Conservation (phyloP, 2,888 invertebrate genomes). For the Clostera curtula region DNA sequence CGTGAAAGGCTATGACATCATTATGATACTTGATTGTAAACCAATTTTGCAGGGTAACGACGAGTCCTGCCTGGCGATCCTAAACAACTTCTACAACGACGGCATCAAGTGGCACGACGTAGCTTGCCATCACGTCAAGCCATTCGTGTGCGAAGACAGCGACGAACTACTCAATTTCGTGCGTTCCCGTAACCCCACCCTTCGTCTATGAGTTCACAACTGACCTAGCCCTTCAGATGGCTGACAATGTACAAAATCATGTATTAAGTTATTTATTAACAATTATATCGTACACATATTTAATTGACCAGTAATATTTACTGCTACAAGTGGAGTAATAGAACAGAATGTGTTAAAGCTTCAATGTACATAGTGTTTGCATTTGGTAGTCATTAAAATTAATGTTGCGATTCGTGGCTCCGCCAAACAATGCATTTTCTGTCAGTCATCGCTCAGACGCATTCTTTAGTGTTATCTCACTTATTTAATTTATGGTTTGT, state of each 20-base stretch:
- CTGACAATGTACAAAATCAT: conserved; percentile 68
- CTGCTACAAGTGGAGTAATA: conserved; percentile 13
- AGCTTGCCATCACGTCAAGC: conserved; percentile 89
- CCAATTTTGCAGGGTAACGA: conserved; percentile 89
- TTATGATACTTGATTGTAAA: too few relatives aligned
- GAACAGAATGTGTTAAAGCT: too few relatives aligned
- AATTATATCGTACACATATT: conserved; percentile 22
- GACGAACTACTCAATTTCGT: conserved; percentile 93
- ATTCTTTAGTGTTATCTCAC: conserved; percentile 24
- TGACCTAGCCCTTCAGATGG: conserved; percentile 42
- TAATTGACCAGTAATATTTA: conserved; percentile 21
- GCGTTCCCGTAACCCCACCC: conserved; percentile 89
- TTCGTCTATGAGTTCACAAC: conserved; percentile 78
- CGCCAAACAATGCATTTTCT: conserved; percentile 10
- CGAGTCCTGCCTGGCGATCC: conserved; percentile 90
- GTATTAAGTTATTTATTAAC: conserved; percentile 68
- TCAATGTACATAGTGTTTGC: too few relatives aligned
- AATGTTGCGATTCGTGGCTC: too few relatives aligned
- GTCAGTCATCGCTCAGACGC: conserved; percentile 37
- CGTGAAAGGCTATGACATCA: too few relatives aligned
- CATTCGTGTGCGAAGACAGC: conserved; percentile 93
- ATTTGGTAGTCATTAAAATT: too few relatives aligned
- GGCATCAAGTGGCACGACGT: conserved; percentile 92
- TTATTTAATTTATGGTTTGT: conserved; percentile 45
- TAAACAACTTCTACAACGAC: conserved; percentile 94